These are phyloP conservation scores for Tyria jacobaeae DNA, from an alignment of 2,888 invertebrate genomes.

Conservation along the genomic window DNA sequence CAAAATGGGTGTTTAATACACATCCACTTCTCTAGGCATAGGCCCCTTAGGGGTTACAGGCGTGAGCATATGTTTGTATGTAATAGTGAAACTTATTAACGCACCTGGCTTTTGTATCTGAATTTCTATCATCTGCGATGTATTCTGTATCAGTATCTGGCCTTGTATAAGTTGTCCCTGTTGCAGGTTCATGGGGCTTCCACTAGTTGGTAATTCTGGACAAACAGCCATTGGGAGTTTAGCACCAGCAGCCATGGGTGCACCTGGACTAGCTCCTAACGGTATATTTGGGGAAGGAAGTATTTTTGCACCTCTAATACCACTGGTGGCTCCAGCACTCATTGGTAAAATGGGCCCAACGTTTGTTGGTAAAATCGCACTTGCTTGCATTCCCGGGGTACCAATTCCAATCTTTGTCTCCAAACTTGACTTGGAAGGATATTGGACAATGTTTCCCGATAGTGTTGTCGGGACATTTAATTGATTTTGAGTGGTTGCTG, in stretches of 20 bases:
- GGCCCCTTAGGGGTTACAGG: no score
- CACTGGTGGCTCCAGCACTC: neutral
- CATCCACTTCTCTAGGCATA: neutral
- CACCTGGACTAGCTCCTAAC: neutral
- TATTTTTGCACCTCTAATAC: conserved; percentile 4
- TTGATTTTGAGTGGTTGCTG: conserved; percentile 48
- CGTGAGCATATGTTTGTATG: no score
- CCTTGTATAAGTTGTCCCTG: conserved; percentile 2
- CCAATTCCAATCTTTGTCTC: conserved; percentile 28
- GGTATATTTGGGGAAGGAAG: neutral
- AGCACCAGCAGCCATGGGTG: conserved; percentile 12
- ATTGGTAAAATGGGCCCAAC: conserved; percentile 7
- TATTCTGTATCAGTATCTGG: conserved; percentile 8
- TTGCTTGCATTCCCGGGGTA: conserved; percentile 2
- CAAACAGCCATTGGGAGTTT: conserved; percentile 11
- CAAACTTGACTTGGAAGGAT: conserved; percentile 22
- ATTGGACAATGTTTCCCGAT: conserved; percentile 3
- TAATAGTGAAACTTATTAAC: neutral
- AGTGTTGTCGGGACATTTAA: conserved; percentile 44
- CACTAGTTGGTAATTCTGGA: conserved; percentile 11
- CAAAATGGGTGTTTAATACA: no score
- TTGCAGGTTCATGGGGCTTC: conserved; percentile 3
- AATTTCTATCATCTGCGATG: conserved; percentile 40
- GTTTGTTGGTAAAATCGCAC: neutral
- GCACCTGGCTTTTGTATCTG: conserved; percentile 37